Conservation (phyloP, 2,888 invertebrate genomes). For the Conus canariensis region DNA sequence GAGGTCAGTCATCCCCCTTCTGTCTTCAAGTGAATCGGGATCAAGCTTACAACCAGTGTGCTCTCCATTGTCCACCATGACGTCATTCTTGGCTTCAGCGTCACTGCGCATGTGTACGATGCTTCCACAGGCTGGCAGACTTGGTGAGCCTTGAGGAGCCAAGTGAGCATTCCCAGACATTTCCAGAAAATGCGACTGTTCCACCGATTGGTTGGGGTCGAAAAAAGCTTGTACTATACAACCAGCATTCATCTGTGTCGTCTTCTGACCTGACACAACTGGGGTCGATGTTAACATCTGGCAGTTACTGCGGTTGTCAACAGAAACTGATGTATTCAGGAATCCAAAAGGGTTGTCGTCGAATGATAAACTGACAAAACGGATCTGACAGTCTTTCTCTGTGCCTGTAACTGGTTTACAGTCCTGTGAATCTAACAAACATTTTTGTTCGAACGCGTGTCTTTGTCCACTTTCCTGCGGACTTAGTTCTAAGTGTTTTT, state of each 20-base stretch:
- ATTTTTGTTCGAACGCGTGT: not conserved
- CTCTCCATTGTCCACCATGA: not conserved
- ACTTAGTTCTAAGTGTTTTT: not conserved
- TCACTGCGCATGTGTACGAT: not conserved
- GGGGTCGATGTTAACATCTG: constrained; percentile 14
- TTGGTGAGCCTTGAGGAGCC: not conserved
- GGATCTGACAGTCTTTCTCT: not conserved
- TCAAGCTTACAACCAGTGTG: not conserved
- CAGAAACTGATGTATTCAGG: not conserved
- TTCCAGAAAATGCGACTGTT: constrained; percentile 5
- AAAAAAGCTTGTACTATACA: not conserved
- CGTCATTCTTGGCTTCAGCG: not conserved
- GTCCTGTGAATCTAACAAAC: not conserved
- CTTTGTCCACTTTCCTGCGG: not conserved
- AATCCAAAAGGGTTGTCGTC: not conserved
- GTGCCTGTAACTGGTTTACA: not conserved
- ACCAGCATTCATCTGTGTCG: not conserved
- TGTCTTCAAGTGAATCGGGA: not conserved
- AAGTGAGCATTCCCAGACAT: not conserved
- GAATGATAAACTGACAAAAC: not conserved
- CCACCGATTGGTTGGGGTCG: not conserved
- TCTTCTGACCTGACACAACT: not conserved
- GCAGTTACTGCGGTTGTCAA: not conserved
- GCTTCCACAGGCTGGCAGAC: not conserved
- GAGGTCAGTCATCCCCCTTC: not conserved